These are phyloP conservation scores for Grantiella picta DNA, from an alignment of 2,113 vertebrate genomes.

Conservation along the genomic window DNA sequence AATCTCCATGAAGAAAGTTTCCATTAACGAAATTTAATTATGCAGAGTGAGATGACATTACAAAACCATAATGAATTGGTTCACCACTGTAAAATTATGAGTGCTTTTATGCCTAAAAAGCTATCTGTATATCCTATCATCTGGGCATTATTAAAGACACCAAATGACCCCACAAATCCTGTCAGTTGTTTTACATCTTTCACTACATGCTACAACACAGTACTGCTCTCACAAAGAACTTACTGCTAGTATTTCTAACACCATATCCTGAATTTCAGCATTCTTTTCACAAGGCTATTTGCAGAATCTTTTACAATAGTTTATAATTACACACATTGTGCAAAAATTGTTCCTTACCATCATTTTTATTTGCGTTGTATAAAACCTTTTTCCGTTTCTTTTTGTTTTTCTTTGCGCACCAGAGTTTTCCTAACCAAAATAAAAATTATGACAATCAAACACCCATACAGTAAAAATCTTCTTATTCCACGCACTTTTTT, in stretches of 20 bases:
- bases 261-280: not conserved
- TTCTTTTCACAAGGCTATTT: not conserved
- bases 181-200: not conserved
- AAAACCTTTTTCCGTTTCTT: slow-evolving; percentile 88
- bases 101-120: not conserved
- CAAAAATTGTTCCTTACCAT: slow-evolving; percentile 74
- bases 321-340: not conserved
- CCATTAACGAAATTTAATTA: not conserved
- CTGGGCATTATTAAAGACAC: not conserved
- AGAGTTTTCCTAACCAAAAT: slow-evolving; percentile 83
- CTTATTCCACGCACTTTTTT: not conserved
- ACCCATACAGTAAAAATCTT: not conserved
- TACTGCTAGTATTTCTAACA: not conserved
- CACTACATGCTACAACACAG: not conserved
- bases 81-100: not conserved
- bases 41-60: not conserved
- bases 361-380: slow-evolving; percentile 83
- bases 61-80: not conserved
- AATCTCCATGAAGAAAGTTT: not conserved
- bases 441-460: slow-evolving; percentile 18
- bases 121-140: not conserved
- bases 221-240: not conserved
- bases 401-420: slow-evolving; percentile 93
- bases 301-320: not conserved
- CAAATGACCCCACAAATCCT: not conserved